A percentile compares a stretch with the other conserved stretches of the same genome.
Conservation (phyloP, 1,140 invertebrate genomes). For the Tetragnatha versicolor region DNA sequence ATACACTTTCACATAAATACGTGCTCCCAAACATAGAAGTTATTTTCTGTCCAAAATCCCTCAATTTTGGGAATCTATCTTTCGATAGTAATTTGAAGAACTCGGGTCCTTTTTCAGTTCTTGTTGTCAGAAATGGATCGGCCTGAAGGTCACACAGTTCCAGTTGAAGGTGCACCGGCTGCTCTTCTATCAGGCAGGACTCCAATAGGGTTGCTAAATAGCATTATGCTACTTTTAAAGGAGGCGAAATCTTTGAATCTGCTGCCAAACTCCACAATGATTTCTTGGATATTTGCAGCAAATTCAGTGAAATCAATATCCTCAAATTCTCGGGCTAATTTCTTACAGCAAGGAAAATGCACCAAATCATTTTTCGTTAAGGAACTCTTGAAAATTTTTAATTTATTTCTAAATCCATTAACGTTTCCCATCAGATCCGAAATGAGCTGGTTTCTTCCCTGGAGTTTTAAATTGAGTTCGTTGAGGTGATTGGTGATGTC, state of each 20-base stretch:
- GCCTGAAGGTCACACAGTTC: background rate
- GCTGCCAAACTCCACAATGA: background rate
- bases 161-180: background rate
- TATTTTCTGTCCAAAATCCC: background rate
- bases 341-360: constrained; percentile 2
- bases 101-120: background rate
- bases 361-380: constrained; percentile 14
- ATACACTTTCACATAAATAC: background rate
- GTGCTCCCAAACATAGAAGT: constrained; percentile 18
- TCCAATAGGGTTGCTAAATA: background rate
- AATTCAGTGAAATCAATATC: background rate
- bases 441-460: constrained; percentile 17
- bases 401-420: constrained; percentile 41
- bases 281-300: background rate
- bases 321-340: background rate
- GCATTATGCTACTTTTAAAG: constrained; percentile 13
- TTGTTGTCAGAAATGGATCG: constrained; percentile 9
- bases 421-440: constrained; percentile 33
- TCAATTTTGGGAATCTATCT: constrained; percentile 1
- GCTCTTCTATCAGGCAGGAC: background rate
- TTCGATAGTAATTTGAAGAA: background rate
- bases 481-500: constrained; percentile 20
- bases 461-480: constrained; percentile 13
- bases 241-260: constrained; percentile 1
- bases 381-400: constrained; percentile 17